Evolutionary conservation across 2,113 vertebrate species (phyloP).

Genomic region (Heloderma charlesbogerti): DNA sequence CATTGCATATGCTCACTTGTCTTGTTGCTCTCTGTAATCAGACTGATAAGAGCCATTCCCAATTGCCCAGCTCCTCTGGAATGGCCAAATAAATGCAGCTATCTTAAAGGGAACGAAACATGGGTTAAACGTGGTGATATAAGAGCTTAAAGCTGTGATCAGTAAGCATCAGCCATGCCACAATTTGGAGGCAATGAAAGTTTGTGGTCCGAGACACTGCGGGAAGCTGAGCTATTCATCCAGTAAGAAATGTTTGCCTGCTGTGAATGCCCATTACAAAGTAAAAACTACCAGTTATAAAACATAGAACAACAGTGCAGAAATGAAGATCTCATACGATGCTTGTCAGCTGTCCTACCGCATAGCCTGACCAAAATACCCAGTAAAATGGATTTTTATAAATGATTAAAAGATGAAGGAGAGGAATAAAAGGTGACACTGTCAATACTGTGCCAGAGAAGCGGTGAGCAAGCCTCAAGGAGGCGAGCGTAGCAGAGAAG

Average conservation of each 20-base stretch:
- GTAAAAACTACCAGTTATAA: constrained; percentile 11
- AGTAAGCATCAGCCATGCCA: background rate
- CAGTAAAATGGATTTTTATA: constrained; percentile 9
- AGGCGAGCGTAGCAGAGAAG: background rate
- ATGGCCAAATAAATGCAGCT: background rate
- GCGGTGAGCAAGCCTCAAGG: background rate
- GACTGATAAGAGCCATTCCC: background rate
- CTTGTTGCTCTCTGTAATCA: background rate
- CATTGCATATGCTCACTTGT: background rate
- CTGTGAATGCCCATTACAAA: constrained; percentile 19
- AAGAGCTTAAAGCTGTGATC: constrained; percentile 8
- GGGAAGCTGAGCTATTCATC: constrained; percentile 2
- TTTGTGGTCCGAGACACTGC: background rate
- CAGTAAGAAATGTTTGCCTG: constrained; percentile 3
- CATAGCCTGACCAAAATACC: background rate
- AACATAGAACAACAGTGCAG: constrained; percentile 5
- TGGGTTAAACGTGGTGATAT: background rate
- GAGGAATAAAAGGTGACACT: background rate
- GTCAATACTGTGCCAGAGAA: background rate
- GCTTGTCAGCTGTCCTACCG: background rate
- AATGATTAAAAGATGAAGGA: background rate
- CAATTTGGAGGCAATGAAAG: constrained; percentile 11
- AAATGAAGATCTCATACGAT: background rate
- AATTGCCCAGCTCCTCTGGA: background rate
- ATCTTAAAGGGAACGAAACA: background rate